Evolutionary conservation across 64 coral and sea anemone genomes (phyloP).

Genomic region (Stylophora pistillata): DNA sequence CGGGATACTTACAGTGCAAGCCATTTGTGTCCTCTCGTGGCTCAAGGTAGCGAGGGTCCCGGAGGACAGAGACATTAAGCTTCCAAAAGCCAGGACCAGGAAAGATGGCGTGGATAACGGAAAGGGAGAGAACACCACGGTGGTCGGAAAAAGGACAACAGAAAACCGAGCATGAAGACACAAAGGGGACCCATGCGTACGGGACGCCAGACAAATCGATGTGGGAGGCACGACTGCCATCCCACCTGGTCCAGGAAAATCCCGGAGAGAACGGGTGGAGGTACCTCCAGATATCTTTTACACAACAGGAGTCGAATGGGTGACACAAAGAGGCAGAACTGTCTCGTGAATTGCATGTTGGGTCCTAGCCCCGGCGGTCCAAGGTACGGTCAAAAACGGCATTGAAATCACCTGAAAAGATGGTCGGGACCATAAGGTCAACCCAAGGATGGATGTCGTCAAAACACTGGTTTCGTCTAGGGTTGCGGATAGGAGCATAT

Average conservation of each 20-base stretch:
- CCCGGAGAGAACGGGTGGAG: background rate
- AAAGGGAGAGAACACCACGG: background rate
- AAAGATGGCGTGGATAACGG: too few species aligned
- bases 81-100: too few species aligned
- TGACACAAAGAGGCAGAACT: background rate
- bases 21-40: too few species aligned
- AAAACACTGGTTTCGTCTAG: background rate
- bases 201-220: background rate
- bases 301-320: background rate
- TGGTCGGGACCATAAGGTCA: too few species aligned
- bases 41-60: too few species aligned
- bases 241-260: background rate
- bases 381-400: background rate
- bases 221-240: background rate
- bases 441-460: background rate
- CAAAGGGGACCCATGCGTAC: background rate
- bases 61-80: too few species aligned
- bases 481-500: background rate
- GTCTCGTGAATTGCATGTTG: background rate
- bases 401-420: slow-evolving; percentile 28
- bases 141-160: slow-evolving; percentile 26
- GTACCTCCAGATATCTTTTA: background rate
- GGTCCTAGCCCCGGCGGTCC: background rate
- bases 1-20: too few species aligned
- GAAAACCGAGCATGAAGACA: background rate